Conservation (phyloP, 2,797 vertebrate genomes). For the Cuculus canorus region DNA sequence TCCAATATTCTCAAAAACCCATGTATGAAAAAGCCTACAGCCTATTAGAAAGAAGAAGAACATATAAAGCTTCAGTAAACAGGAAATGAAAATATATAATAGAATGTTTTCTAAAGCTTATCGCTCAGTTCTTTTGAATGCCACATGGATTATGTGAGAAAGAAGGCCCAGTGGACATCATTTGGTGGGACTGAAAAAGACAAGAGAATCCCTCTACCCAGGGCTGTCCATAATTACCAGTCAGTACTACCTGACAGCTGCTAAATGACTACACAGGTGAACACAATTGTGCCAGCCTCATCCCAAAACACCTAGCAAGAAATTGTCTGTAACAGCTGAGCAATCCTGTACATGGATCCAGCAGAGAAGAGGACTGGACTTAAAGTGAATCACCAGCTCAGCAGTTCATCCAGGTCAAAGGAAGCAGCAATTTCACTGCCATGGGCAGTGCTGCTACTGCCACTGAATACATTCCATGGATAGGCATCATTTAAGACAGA, state of each 20-base stretch:
- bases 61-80: not conserved
- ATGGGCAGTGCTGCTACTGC: rapidly evolving
- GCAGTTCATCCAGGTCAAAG: not conserved
- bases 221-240: not conserved
- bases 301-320: not conserved
- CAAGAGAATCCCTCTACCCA: not conserved
- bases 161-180: not conserved
- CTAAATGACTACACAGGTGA: not conserved
- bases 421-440: not conserved
- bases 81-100: not conserved
- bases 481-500: not conserved
- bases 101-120: not conserved
- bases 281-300: not conserved
- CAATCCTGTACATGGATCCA: rapidly evolving
- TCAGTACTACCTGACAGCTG: not conserved
- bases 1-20: not conserved
- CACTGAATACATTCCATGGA: not conserved
- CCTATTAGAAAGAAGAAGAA: not conserved
- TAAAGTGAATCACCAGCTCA: not conserved
- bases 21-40: not conserved
- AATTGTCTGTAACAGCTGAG: not conserved
- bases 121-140: not conserved
- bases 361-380: not conserved
- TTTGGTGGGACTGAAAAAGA: not conserved
- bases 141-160: not conserved